A percentile compares a stretch with the other conserved stretches of the same genome.
Evolutionary conservation across 2,888 invertebrate genomes (phyloP).

Genomic region (Drosophila fulvimacula): DNA sequence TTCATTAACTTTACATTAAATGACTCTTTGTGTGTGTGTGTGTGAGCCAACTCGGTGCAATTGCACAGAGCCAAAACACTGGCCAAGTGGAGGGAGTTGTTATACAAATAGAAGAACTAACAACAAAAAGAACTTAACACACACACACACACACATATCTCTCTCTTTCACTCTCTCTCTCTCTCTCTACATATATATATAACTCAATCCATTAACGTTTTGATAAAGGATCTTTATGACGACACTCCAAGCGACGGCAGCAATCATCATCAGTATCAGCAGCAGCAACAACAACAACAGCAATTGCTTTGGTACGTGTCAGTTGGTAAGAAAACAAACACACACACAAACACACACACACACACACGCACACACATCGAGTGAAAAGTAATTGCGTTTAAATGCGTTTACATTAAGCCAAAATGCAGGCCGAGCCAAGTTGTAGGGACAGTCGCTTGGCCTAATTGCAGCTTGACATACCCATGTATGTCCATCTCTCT

Average conservation of each 20-base stretch:
- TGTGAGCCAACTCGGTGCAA: conserved; percentile 29
- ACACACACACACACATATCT: too few relatives aligned
- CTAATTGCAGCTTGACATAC: conserved; percentile 59
- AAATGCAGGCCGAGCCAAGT: conserved; percentile 60
- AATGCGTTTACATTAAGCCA: conserved; percentile 79
- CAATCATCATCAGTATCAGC: conserved; percentile 74
- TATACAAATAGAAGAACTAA: conserved; percentile 26
- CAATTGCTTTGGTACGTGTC: conserved; percentile 74
- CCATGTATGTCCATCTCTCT: conserved; percentile 3
- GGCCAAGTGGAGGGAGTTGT: conserved; percentile 5
- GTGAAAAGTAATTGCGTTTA: conserved; percentile 81
- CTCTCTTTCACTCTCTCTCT: too few relatives aligned
- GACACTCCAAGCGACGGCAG: conserved; percentile 79
- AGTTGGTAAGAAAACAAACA: conserved; percentile 53
- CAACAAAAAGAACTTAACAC: conserved; percentile 14
- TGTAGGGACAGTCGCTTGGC: conserved; percentile 52
- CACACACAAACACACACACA: conserved; percentile 17
- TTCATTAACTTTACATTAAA: conserved; percentile 72
- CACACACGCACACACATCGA: conserved; percentile 16
- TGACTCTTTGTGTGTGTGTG: background rate
- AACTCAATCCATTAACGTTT: conserved; percentile 82
- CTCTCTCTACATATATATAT: too few relatives aligned
- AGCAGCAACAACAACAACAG: conserved; percentile 47
- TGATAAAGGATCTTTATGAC: conserved; percentile 82
- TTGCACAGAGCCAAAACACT: conserved; percentile 26